phyloP scores from a whole-genome alignment of 1,140 invertebrate species.

The Trichoplusia ni region DNA sequence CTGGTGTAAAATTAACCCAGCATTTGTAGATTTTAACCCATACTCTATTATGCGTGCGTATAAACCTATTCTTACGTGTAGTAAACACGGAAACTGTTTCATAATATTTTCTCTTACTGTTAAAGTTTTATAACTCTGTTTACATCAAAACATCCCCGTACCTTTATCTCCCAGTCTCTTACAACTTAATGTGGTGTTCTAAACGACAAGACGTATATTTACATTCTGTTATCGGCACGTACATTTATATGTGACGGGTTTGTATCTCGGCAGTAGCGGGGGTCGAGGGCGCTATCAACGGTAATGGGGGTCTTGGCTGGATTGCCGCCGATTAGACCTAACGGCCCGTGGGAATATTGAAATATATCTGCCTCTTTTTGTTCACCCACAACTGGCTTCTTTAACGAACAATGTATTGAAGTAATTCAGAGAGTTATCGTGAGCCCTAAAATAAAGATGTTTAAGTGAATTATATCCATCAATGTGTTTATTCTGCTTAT shows the following conservation, averaged over 20 bases:
- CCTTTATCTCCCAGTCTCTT: too few species aligned
- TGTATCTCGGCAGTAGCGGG: conserved; percentile 42
- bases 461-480: conserved; percentile 3
- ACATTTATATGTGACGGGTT: conserved; percentile 55
- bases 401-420: conserved; percentile 13
- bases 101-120: background rate
- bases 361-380: conserved; percentile 30
- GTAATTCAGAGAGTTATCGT: conserved; percentile 10
- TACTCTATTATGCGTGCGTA: background rate
- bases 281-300: conserved; percentile 55
- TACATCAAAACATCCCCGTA: too few species aligned
- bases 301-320: conserved; percentile 61
- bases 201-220: conserved; percentile 34
- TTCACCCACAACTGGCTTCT: conserved; percentile 9
- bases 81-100: background rate
- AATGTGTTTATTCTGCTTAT: conserved; percentile 16
- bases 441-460: conserved; percentile 5
- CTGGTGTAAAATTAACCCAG: background rate
- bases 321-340: conserved; percentile 60
- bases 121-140: too few species aligned
- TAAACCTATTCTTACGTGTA: background rate
- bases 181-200: conserved; percentile 25
- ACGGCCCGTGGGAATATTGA: conserved; percentile 49
- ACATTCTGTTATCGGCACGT: conserved; percentile 48
- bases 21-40: background rate